phyloP scores from a whole-genome alignment of 2,888 invertebrate species.

The Hydropsyche betteni region DNA sequence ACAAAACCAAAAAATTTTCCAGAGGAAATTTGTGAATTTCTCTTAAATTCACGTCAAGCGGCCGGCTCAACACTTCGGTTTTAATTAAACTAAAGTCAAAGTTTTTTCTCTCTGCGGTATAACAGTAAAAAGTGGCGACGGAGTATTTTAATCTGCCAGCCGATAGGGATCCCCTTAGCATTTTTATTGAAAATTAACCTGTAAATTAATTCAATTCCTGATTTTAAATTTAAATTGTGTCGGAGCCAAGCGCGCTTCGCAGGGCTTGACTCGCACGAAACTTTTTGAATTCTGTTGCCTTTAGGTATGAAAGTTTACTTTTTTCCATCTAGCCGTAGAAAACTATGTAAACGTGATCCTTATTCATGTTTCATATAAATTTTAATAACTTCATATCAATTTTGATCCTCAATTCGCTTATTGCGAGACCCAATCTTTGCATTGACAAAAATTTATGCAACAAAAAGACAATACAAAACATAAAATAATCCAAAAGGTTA shows the following conservation, averaged over 20 bases:
- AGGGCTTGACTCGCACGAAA: conserved; percentile 28
- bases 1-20: neutral
- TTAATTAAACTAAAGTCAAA: conserved; percentile 46
- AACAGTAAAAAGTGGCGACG: conserved; percentile 45
- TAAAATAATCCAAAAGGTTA: neutral
- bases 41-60: conserved; percentile 33
- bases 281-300: conserved; percentile 47
- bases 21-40: conserved; percentile 26
- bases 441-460: too few relatives aligned
- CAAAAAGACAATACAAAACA: too few relatives aligned
- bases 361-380: conserved; percentile 13
- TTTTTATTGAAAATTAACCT: conserved; percentile 51
- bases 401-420: too few relatives aligned
- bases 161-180: conserved; percentile 49
- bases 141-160: conserved; percentile 48
- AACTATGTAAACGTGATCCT: conserved; percentile 11
- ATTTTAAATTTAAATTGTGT: conserved; percentile 50
- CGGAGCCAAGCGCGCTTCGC: conserved; percentile 19
- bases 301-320: conserved; percentile 36
- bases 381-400: neutral
- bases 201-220: conserved; percentile 50
- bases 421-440: too few relatives aligned
- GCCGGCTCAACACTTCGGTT: conserved; percentile 36
- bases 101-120: conserved; percentile 43
- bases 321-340: neutral